Conservation (phyloP, 2,888 invertebrate species). For the Orthonevra nobilis region DNA sequence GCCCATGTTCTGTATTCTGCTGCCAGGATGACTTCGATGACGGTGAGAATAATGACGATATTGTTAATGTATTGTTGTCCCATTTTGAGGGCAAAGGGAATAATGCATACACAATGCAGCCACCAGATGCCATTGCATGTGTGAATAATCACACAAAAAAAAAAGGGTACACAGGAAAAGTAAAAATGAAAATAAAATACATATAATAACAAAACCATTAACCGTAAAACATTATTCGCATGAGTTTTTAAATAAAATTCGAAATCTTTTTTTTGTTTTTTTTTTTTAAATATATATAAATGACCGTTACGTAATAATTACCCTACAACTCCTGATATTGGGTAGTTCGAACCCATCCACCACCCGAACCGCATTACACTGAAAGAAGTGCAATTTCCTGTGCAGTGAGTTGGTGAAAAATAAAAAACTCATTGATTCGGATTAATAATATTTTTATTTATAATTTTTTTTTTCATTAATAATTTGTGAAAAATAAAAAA, state of each 20-base stretch:
- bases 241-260: slow-evolving; percentile 19
- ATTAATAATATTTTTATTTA: slow-evolving; percentile 49
- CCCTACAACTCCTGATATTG: slow-evolving; percentile 42
- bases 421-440: slow-evolving; percentile 41
- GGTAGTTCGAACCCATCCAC: slow-evolving; percentile 56
- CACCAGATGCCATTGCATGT: slow-evolving; percentile 44
- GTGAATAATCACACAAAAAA: slow-evolving; percentile 44
- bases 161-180: slow-evolving; percentile 48
- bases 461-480: slow-evolving; percentile 6
- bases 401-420: slow-evolving; percentile 53
- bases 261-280: slow-evolving; percentile 16
- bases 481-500: background rate
- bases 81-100: slow-evolving; percentile 63
- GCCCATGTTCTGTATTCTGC: slow-evolving; percentile 28
- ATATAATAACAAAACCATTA: slow-evolving; percentile 7
- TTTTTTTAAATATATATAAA: slow-evolving; percentile 45
- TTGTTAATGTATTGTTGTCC: slow-evolving; percentile 68
- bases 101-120: slow-evolving; percentile 55
- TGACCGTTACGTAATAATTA: slow-evolving; percentile 69
- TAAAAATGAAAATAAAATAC: slow-evolving; percentile 24
- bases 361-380: slow-evolving; percentile 21
- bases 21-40: slow-evolving; percentile 60
- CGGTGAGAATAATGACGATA: slow-evolving; percentile 68
- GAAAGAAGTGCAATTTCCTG: slow-evolving; percentile 62
- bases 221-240: slow-evolving; percentile 28